Base-by-base conservation (phyloP, 2,113 vertebrate species). In the Acinonyx jubatus region DNA sequence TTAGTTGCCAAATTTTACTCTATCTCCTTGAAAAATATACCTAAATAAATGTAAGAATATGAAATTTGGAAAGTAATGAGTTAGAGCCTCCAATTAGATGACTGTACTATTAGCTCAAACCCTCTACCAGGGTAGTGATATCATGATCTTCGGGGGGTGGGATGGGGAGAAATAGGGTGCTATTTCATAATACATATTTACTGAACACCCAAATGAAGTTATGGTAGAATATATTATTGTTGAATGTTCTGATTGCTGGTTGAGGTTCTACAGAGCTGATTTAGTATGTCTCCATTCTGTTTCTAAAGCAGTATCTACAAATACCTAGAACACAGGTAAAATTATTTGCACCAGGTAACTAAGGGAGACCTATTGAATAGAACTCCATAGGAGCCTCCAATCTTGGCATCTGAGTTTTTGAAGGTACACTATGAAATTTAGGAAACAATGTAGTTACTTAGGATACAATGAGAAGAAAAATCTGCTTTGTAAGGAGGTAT, bases 241-340 rank as follows among this genome's bases (percentile, higher is more conserved):
- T 41, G 33, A n/a, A 31, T 23, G 4, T 48, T 61, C 38, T 68
- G 19, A 61, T 25, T 63, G 6, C 57, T 23, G 23, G 29, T 38
- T 88, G 33, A 90, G 63, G 63, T 41, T 88, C 81, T 78, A 69
- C 7, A 73, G 21, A 65, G 27, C 12, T 71, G 11, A 83, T 74
- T 55, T 55, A 66, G 45, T 21, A 63, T 36, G 11, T 80, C 50
- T 79, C 16, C 4, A 38, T 94, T 93, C 74, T 80, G 61, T 90
- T 94, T 84, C 90, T 66, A 66, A 50, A 85, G 50, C 45, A 50
- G 29, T 55, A 38, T 4, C 36, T 50, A 63, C n/a, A 71, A 81
- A 71, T n/a, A 71, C 14, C 66, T 63, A 45, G 16, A 94, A 36
- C 10, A 83, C 91, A 94, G 41, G 31, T 33, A 91, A 95, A 79